Percentiles rank a stretch among this genome's conserved stretches.
Conservation (phyloP, 2,797 vertebrate genomes). For the Rousettus madagascariensis region DNA sequence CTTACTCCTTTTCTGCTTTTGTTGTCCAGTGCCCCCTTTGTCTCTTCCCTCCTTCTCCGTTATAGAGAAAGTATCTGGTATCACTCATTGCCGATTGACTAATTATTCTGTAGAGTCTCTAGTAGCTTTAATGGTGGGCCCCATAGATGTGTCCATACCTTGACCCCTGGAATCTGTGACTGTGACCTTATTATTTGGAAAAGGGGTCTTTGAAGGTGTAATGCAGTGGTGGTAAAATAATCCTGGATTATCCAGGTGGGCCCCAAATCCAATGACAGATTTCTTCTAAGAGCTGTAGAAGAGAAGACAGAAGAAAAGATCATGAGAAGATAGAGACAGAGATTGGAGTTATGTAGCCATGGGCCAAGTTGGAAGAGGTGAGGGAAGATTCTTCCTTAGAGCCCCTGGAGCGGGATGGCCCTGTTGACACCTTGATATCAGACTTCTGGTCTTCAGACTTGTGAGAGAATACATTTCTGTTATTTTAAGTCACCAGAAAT, state of each 20-base stretch:
- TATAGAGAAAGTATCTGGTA: background rate
- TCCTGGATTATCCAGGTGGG: background rate
- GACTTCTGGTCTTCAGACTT: background rate
- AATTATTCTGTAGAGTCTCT: background rate
- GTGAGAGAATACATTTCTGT: background rate
- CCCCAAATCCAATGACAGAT: background rate
- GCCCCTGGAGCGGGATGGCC: background rate
- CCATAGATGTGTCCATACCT: background rate
- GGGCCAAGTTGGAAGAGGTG: background rate
- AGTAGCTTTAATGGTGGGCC: background rate
- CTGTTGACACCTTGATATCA: background rate
- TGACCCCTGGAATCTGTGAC: background rate
- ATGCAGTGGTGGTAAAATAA: background rate
- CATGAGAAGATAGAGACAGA: background rate
- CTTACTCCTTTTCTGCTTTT: background rate
- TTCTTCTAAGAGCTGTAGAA: background rate
- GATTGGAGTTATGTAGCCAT: background rate
- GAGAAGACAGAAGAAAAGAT: background rate
- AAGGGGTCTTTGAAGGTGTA: background rate
- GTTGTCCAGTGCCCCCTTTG: background rate
- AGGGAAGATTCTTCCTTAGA: background rate
- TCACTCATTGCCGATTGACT: background rate
- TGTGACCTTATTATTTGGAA: background rate
- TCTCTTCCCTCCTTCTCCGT: background rate
- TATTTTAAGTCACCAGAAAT: background rate